Evolutionary conservation across 2,113 vertebrate genomes (phyloP), one percentile per base, ranked within the genome.

Genomic region (Brevimyrus niger): DNA sequence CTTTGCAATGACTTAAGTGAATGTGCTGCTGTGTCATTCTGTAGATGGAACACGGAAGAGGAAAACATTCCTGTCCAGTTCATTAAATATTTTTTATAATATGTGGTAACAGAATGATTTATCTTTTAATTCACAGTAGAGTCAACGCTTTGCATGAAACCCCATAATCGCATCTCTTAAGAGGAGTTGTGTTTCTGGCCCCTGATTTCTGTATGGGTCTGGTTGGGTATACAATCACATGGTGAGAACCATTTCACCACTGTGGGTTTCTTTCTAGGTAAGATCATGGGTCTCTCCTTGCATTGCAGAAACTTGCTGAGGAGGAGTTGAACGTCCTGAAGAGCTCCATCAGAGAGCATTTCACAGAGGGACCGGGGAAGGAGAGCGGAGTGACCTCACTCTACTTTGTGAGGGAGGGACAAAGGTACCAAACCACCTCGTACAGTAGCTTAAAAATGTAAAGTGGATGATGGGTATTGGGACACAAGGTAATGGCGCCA

Each of bases 341-440:
- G 92, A 90, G 10, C 5, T 97, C 97, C 53, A 92, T 99, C 93
- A 96, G 92, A 89, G 92, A 93, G 10, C 94, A 97, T 92, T 99
- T 99, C 90, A 96, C 91, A 1, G 96, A 96, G 50, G 98, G 97
- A 88, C 92, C 93, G 1, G 98, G 98, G 55, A 97, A 94, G 91
- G 94, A 95, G 90, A 96, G 97, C 4, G 96, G 96, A 0, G 92
- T 99, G 17, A 99, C 97, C 3, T 98, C 97, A 38, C 95, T 99
- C 4, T 98, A 98, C 94, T 99, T 99, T 21, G 96, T 98, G 42
- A 94, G 97, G 91, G 97, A 99, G 88, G 97, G 98, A 90, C 98
- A 99, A 92, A 96, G 98, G 98, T 99, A 51, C 90, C 89, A 84
- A 50, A 17, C 2, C 4, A 27, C 38, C 44, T 46, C 51, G 19